These are phyloP conservation scores for Mesopsocus fuscifrons DNA, from an alignment of 2,888 invertebrate species.

Conservation along the genomic window DNA sequence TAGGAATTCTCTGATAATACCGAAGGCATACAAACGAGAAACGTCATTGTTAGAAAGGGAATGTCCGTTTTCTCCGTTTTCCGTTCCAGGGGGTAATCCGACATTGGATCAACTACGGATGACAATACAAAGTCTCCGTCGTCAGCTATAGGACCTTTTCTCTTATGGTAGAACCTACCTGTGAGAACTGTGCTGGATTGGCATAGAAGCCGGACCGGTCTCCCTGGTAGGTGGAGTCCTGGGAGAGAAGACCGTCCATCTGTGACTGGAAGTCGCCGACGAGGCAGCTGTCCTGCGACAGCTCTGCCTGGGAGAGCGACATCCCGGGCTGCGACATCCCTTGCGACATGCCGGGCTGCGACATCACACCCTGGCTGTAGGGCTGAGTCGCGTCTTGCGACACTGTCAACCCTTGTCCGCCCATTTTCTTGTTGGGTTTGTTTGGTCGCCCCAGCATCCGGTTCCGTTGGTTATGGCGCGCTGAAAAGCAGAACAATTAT, in stretches of 20 bases:
- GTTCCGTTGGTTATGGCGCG: slow-evolving; percentile 21
- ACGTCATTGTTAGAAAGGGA: too few relatives aligned
- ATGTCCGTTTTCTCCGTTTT: too few relatives aligned
- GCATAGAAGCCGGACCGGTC: slow-evolving; percentile 20
- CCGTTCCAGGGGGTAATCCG: too few relatives aligned
- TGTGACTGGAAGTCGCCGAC: slow-evolving; percentile 76
- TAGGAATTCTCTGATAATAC: too few relatives aligned
- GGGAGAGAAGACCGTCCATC: slow-evolving; percentile 85
- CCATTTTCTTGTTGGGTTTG: slow-evolving; percentile 19
- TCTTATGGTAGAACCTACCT: slow-evolving; percentile 14
- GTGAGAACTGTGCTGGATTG: slow-evolving; percentile 17
- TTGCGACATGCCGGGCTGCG: slow-evolving; percentile 41
- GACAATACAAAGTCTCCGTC: too few relatives aligned
- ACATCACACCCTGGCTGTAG: slow-evolving; percentile 38
- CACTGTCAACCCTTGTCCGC: slow-evolving; percentile 20
- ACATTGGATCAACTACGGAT: too few relatives aligned
- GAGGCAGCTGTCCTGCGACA: slow-evolving; percentile 65
- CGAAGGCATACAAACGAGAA: too few relatives aligned
- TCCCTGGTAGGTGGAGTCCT: slow-evolving; percentile 73
- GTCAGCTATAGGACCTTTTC: too few relatives aligned
- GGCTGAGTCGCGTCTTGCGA: slow-evolving; percentile 55
- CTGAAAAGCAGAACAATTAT: not conserved
- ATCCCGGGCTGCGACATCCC: slow-evolving; percentile 44
- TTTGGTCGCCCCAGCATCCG: slow-evolving; percentile 26
- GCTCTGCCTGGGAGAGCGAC: slow-evolving; percentile 49